Conservation (phyloP, 2,888 invertebrate species). For the Bibio marci region DNA sequence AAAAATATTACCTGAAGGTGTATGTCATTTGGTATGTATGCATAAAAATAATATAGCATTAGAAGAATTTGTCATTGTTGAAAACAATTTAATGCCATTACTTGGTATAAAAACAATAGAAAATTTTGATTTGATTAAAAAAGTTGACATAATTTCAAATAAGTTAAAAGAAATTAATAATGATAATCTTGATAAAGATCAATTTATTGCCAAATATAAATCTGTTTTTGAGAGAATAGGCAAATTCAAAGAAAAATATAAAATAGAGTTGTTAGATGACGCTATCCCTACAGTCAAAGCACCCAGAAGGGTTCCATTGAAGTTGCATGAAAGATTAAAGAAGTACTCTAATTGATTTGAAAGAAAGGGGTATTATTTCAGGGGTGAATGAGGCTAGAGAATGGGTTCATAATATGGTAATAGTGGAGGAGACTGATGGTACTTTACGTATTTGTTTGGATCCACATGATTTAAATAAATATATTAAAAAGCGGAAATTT, state of each 20-base stretch:
- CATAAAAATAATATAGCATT: neutral
- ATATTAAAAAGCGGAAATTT: constrained; percentile 11
- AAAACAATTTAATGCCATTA: neutral
- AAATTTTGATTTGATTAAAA: neutral
- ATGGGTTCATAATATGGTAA: neutral
- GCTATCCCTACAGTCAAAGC: constrained; percentile 8
- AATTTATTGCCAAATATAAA: too few relatives aligned
- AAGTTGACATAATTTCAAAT: neutral
- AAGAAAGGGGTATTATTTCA: neutral
- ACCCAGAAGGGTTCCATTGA: constrained; percentile 11
- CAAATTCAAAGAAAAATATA: constrained; percentile 9
- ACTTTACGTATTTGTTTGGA: constrained; percentile 15
- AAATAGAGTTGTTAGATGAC: constrained; percentile 7
- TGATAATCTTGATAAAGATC: constrained; percentile 10
- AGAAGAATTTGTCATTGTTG: neutral
- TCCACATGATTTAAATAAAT: constrained; percentile 13
- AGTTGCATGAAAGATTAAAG: constrained; percentile 7
- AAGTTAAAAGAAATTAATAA: constrained; percentile 1
- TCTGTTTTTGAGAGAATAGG: constrained; percentile 13
- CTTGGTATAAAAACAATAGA: neutral
- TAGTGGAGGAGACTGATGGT: constrained; percentile 8
- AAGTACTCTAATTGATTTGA: constrained; percentile 1
- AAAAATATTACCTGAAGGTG: neutral
- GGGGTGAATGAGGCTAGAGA: neutral
- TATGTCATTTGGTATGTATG: neutral